A percentile compares a stretch with the other conserved stretches of the same genome.
Evolutionary conservation across 2,797 vertebrate genomes (phyloP).

Genomic region (Sternotherus odoratus): DNA sequence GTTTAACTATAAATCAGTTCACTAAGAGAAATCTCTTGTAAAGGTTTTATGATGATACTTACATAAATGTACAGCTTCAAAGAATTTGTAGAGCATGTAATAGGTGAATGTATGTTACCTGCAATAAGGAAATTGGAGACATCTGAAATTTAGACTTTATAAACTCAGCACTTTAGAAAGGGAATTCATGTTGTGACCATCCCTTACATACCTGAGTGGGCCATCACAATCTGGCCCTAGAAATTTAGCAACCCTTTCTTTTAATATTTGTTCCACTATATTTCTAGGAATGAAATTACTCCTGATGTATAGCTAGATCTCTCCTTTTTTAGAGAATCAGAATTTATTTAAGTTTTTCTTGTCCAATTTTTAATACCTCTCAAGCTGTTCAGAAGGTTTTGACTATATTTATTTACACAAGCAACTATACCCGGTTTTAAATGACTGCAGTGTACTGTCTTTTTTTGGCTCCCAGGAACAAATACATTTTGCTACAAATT

Average conservation of each 20-base stretch:
- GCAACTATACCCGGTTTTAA: background rate
- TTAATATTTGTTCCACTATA: conserved; percentile 17
- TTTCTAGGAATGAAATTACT: conserved; percentile 52
- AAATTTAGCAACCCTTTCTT: conserved; percentile 51
- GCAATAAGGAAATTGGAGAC: conserved; percentile 14
- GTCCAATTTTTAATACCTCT: background rate
- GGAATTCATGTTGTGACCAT: conserved; percentile 61
- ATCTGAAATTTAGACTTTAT: conserved; percentile 38
- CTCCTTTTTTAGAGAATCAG: conserved; percentile 43
- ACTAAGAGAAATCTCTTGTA: background rate
- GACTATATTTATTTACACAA: conserved; percentile 4
- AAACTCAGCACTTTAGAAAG: conserved; percentile 60
- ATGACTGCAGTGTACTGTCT: background rate
- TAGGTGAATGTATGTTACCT: conserved; percentile 8
- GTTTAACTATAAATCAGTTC: conserved; percentile 19
- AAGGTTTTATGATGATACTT: background rate
- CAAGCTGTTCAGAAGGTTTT: background rate
- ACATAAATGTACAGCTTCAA: conserved; percentile 5
- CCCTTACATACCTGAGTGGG: conserved; percentile 64
- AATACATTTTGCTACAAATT: background rate
- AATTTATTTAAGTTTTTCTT: conserved; percentile 55
- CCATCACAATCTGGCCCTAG: conserved; percentile 57
- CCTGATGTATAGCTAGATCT: conserved; percentile 62
- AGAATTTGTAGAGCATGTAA: background rate
- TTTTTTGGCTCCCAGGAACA: background rate